These are phyloP conservation scores for Centruroides vittatus DNA, from an alignment of 1,140 invertebrate genomes.

Conservation along the genomic window DNA sequence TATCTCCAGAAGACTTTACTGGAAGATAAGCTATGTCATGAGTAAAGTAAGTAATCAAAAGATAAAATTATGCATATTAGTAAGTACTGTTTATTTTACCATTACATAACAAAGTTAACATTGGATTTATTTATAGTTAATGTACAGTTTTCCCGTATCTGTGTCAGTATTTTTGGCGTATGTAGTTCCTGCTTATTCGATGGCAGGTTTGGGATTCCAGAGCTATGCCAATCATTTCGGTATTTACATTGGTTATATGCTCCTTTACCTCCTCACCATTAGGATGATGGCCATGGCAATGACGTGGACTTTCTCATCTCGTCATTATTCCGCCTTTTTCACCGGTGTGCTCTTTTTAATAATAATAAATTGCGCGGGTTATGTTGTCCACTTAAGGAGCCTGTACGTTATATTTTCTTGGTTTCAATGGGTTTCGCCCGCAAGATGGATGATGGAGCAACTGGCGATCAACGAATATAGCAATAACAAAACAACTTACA, in stretches of 20 bases:
- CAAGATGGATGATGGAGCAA: slow-evolving; percentile 53
- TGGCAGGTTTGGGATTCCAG: slow-evolving; percentile 54
- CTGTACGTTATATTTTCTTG: slow-evolving; percentile 47
- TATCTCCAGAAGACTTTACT: slow-evolving; percentile 60
- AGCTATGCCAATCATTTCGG: slow-evolving; percentile 49
- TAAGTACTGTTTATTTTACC: too few species aligned
- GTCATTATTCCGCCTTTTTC: slow-evolving; percentile 36
- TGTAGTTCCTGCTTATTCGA: slow-evolving; percentile 71
- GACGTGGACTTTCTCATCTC: slow-evolving; percentile 37
- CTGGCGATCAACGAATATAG: slow-evolving; percentile 28
- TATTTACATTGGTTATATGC: slow-evolving; percentile 60
- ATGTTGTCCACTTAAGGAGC: slow-evolving; percentile 52
- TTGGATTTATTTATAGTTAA: slow-evolving; percentile 30
- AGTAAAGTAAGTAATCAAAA: slow-evolving; percentile 44
- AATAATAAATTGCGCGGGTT: slow-evolving; percentile 49
- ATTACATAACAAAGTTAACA: too few species aligned
- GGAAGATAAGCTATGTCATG: slow-evolving; percentile 57
- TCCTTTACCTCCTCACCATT: slow-evolving; percentile 55
- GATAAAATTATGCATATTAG: too few species aligned
- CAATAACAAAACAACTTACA: too few species aligned
- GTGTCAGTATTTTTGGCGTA: slow-evolving; percentile 58
- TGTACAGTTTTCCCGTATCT: slow-evolving; percentile 44
- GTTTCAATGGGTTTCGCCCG: slow-evolving; percentile 52
- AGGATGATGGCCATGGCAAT: slow-evolving; percentile 53
- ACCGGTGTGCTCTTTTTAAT: slow-evolving; percentile 45